These are phyloP conservation scores for Polyodon spathula DNA, from an alignment of 2,113 vertebrate genomes.

Conservation along the genomic window DNA sequence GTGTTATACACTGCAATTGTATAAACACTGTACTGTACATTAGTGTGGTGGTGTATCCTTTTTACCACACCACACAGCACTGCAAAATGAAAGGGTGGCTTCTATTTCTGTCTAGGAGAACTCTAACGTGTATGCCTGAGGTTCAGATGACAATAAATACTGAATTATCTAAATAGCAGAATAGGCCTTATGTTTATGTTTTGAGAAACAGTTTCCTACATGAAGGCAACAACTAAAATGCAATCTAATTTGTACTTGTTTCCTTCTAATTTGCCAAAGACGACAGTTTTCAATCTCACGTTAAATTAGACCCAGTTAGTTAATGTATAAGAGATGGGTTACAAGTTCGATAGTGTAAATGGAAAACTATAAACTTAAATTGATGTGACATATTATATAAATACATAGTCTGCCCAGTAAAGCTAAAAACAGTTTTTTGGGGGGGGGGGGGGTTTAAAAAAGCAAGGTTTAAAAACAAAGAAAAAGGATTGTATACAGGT, in stretches of 20 bases:
- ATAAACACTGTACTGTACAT: not conserved
- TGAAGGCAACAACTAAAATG: not conserved
- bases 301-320: too few relatives aligned
- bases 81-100: conserved; percentile 2
- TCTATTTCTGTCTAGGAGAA: not conserved
- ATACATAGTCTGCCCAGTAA: too few relatives aligned
- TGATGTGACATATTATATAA: too few relatives aligned
- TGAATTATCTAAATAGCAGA: not conserved
- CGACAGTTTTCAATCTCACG: too few relatives aligned
- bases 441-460: too few relatives aligned
- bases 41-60: not conserved
- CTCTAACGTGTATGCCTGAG: not conserved
- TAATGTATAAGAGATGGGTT: too few relatives aligned
- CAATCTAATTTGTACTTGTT: not conserved
- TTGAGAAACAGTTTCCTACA: not conserved
- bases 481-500: too few relatives aligned
- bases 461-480: too few relatives aligned
- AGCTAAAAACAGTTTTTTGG: too few relatives aligned
- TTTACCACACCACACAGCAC: not conserved
- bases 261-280: too few relatives aligned
- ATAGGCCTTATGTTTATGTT: not conserved
- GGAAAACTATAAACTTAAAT: too few relatives aligned
- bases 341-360: too few relatives aligned
- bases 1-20: not conserved
- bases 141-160: not conserved